Evolutionary conservation across 2,797 vertebrate species (phyloP).

Genomic region (Syndactyla subalaris): DNA sequence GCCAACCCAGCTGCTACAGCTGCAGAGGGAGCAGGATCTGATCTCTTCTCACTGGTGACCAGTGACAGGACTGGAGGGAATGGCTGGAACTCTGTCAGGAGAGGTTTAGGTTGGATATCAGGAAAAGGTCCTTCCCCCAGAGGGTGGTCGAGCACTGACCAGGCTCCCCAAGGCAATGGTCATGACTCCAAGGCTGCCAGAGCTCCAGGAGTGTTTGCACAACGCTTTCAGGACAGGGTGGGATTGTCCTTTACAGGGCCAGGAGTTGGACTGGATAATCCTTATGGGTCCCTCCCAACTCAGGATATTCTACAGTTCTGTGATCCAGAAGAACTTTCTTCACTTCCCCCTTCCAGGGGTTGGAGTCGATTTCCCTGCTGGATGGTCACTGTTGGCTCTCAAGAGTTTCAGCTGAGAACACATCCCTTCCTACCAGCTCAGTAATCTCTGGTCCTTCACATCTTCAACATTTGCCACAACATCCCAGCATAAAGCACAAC

Average conservation of each 20-base stretch:
- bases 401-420: background rate
- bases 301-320: background rate
- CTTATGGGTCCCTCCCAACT: background rate
- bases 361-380: accelerated
- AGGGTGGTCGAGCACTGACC: background rate
- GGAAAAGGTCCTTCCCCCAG: background rate
- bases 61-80: background rate
- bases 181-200: accelerated
- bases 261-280: background rate
- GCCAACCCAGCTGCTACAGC: background rate
- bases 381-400: background rate
- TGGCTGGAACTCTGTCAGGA: accelerated
- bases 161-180: background rate
- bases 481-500: background rate
- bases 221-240: accelerated
- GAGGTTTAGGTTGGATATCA: background rate
- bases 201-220: background rate
- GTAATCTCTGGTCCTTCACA: background rate
- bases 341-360: background rate
- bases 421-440: background rate
- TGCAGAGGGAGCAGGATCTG: background rate
- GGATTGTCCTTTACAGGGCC: background rate
- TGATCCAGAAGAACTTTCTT: background rate
- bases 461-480: background rate
- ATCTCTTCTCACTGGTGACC: background rate